phyloP scores from a whole-genome alignment of 1,140 invertebrate species.

The Trypoxylus dichotomus region DNA sequence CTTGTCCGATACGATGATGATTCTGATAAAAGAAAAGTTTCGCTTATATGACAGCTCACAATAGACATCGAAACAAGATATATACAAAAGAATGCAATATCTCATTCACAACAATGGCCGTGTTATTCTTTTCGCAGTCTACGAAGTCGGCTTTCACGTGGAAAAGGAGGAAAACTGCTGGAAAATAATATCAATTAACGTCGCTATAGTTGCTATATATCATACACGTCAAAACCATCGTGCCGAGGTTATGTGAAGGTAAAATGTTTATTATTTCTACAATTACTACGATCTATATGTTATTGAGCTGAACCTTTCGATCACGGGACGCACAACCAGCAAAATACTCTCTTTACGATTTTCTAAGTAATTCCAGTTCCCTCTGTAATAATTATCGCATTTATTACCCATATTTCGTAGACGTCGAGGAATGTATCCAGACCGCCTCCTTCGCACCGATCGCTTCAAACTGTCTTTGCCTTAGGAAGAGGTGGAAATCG shows the following conservation, averaged over 20 bases:
- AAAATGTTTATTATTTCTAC: neutral
- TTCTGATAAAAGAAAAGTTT: conserved; percentile 35
- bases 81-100: conserved; percentile 24
- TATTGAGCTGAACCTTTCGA: neutral
- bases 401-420: neutral
- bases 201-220: neutral
- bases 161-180: neutral
- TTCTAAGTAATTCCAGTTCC: neutral
- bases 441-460: neutral
- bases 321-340: neutral
- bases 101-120: conserved; percentile 15
- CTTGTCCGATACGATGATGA: conserved; percentile 32
- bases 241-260: neutral
- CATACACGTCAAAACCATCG: neutral
- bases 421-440: neutral
- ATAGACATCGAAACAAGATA: conserved; percentile 30
- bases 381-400: neutral
- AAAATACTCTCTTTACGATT: too few species aligned
- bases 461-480: neutral
- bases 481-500: neutral
- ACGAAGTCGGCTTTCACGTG: neutral
- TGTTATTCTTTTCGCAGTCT: neutral
- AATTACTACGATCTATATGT: neutral
- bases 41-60: conserved; percentile 33
- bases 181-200: conserved; percentile 24